These are phyloP conservation scores for Macropus fuliginosus DNA, from an alignment of 2,797 vertebrate species.

Conservation along the genomic window DNA sequence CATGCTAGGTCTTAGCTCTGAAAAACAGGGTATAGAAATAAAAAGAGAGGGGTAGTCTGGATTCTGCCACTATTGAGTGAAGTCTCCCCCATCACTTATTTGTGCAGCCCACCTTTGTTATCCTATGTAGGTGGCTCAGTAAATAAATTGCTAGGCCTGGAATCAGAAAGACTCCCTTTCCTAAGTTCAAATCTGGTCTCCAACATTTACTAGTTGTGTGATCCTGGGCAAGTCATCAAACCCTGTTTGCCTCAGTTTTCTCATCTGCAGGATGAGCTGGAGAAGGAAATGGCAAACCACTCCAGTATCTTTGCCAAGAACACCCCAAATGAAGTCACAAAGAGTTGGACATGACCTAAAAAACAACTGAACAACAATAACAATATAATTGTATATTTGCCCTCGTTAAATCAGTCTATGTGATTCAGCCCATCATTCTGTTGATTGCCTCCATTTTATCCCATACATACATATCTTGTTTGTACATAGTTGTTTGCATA, in stretches of 20 bases:
- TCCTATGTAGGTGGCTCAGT: not conserved
- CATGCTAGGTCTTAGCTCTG: not conserved
- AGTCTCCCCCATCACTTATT: not conserved
- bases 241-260: not conserved
- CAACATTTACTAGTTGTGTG: not conserved
- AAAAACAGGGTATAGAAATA: not conserved
- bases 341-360: not conserved
- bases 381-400: not conserved
- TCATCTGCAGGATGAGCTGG: not conserved
- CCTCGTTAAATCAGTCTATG: not conserved
- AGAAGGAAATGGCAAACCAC: not conserved
- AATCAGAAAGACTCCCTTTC: not conserved
- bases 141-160: not conserved
- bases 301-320: not conserved
- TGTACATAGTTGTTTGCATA: not conserved
- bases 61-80: not conserved
- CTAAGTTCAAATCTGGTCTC: not conserved
- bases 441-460: not conserved
- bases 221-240: not conserved
- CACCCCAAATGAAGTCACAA: not conserved
- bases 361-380: not conserved
- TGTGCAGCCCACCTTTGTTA: not conserved
- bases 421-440: not conserved
- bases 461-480: not conserved
- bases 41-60: not conserved